A percentile compares a stretch with the other conserved stretches of the same genome.
These are phyloP conservation scores for Polia nebulosa DNA, from an alignment of 2,888 invertebrate genomes.

Conservation along the genomic window DNA sequence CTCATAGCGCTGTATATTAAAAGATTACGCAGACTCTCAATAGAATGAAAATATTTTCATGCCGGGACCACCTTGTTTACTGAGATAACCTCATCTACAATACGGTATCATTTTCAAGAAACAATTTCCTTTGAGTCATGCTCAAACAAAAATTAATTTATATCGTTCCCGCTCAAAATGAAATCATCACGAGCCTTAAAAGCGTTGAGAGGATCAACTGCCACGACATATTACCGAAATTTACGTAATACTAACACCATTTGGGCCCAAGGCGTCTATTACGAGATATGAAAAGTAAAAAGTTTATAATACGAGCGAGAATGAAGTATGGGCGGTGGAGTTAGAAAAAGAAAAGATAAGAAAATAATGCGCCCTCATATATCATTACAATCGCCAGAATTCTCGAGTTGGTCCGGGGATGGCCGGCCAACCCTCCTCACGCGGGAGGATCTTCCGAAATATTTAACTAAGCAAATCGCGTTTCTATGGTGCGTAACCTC, in stretches of 20 bases:
- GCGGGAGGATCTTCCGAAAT: constrained; percentile 82
- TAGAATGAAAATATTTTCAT: constrained; percentile 75
- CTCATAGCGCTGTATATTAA: constrained; percentile 68
- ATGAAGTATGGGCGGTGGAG: constrained; percentile 89
- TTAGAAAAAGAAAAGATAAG: constrained; percentile 90
- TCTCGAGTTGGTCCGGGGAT: constrained; percentile 80
- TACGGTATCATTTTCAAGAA: constrained; percentile 79
- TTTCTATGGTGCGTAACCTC: constrained; percentile 69
- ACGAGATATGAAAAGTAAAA: constrained; percentile 88
- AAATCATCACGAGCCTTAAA: constrained; percentile 79
- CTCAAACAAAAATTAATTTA: constrained; percentile 83
- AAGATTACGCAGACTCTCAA: constrained; percentile 73
- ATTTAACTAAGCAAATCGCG: constrained; percentile 83
- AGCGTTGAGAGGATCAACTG: constrained; percentile 70
- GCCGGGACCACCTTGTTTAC: constrained; percentile 70
- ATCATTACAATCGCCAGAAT: constrained; percentile 90
- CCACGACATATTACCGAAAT: constrained; percentile 85
- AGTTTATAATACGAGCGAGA: constrained; percentile 87
- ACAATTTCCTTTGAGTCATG: constrained; percentile 80
- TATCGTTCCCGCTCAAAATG: constrained; percentile 76
- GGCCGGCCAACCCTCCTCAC: constrained; percentile 88
- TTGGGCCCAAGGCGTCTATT: constrained; percentile 82
- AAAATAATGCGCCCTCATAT: constrained; percentile 90
- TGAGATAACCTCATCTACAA: constrained; percentile 76
- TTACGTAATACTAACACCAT: constrained; percentile 86